Conservation (phyloP, 2,797 vertebrate species). For the Spinus pinus region DNA sequence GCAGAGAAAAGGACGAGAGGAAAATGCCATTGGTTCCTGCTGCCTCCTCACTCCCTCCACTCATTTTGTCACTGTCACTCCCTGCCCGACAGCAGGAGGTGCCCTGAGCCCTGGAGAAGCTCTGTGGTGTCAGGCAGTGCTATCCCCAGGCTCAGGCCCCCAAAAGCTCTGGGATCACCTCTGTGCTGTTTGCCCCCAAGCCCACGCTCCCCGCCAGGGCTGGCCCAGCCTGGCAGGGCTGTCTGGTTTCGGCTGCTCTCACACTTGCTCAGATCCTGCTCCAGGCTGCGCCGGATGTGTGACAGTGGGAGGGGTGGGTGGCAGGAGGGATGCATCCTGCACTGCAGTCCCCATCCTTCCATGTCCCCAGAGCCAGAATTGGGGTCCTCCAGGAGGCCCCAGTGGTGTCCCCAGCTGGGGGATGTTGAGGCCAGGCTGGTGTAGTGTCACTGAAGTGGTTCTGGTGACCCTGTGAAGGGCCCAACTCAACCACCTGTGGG, state of each 20-base stretch:
- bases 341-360: background rate
- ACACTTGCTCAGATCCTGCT: background rate
- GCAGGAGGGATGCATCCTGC: background rate
- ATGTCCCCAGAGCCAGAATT: background rate
- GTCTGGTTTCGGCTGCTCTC: constrained; percentile 24
- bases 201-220: accelerated
- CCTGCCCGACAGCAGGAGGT: background rate
- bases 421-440: background rate
- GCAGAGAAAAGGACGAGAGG: background rate
- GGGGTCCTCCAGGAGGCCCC: background rate
- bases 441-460: background rate
- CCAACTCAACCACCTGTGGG: background rate
- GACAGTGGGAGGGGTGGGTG: background rate
- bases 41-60: background rate
- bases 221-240: background rate
- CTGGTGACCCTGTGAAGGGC: background rate
- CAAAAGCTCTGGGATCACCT: background rate
- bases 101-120: background rate
- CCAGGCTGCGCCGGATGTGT: accelerated
- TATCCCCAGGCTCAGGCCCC: accelerated
- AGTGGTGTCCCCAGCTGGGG: background rate
- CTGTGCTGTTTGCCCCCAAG: accelerated
- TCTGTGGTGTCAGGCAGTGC: accelerated
- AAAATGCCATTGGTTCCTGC: accelerated
- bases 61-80: accelerated